Evolutionary conservation across 2,888 invertebrate genomes (phyloP).

Genomic region (Drepanosiphum platanoidis): DNA sequence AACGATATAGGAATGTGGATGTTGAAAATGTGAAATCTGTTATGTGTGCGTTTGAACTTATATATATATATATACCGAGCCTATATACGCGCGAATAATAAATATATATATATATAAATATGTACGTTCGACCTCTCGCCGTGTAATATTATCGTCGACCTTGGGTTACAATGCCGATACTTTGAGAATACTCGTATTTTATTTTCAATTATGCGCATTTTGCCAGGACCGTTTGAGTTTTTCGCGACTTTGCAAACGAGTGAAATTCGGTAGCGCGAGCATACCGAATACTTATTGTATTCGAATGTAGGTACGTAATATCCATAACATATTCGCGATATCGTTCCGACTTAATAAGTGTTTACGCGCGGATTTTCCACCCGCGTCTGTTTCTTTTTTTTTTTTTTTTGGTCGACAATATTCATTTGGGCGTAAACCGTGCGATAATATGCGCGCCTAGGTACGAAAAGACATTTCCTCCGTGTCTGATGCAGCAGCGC

Average conservation of each 20-base stretch:
- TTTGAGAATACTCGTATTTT: constrained; percentile 12
- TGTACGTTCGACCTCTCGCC: constrained; percentile 12
- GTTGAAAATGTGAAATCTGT: constrained; percentile 47
- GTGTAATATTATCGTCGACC: constrained; percentile 6
- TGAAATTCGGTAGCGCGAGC: neutral
- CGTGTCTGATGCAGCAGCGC: constrained; percentile 11
- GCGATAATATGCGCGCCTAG: neutral
- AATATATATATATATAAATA: no score
- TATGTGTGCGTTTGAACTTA: constrained; percentile 14
- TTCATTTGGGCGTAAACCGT: neutral
- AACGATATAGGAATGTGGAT: constrained; percentile 26
- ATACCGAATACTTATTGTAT: neutral
- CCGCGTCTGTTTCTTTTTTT: neutral
- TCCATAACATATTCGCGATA: no score
- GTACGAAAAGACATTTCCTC: neutral
- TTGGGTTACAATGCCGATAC: constrained; percentile 44
- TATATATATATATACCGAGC: neutral
- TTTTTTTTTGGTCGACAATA: neutral
- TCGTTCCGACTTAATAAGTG: no score
- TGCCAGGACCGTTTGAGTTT: neutral
- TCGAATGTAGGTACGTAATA: neutral
- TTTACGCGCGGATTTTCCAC: neutral
- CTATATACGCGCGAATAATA: constrained; percentile 23
- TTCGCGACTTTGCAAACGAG: neutral
- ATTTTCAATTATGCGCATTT: constrained; percentile 33